Conservation (phyloP, 2,797 vertebrate genomes). For the Coluber constrictor region DNA sequence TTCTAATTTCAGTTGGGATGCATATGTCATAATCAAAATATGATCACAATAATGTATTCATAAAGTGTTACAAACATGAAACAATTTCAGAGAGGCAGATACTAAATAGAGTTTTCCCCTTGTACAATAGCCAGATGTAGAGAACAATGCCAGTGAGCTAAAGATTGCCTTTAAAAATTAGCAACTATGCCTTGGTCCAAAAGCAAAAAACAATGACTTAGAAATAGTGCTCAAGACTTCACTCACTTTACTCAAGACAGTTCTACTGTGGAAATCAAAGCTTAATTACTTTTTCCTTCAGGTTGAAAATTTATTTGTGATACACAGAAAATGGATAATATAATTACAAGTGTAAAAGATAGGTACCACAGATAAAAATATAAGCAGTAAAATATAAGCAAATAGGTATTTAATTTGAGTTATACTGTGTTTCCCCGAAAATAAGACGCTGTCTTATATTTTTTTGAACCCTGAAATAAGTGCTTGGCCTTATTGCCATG, state of each 20-base stretch:
- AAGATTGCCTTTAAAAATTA: neutral
- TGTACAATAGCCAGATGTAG: no score
- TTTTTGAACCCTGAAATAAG: no score
- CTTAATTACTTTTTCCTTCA: neutral
- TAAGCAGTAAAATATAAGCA: neutral
- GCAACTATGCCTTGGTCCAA: neutral
- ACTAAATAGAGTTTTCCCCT: neutral
- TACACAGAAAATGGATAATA: neutral
- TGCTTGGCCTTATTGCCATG: no score
- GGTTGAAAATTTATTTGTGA: neutral
- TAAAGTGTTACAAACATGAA: neutral
- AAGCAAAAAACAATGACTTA: neutral
- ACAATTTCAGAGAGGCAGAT: neutral
- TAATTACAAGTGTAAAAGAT: neutral
- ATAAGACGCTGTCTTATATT: no score
- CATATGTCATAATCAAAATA: neutral
- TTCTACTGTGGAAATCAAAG: neutral
- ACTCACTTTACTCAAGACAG: neutral
- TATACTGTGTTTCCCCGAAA: neutral
- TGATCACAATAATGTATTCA: neutral
- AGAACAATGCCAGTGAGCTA: neutral
- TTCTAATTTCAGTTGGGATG: neutral
- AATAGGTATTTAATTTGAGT: neutral
- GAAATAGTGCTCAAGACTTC: neutral
- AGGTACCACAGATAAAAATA: neutral